phyloP scores from a whole-genome alignment of 2,888 invertebrate genomes.

The Pandemis corylana region DNA sequence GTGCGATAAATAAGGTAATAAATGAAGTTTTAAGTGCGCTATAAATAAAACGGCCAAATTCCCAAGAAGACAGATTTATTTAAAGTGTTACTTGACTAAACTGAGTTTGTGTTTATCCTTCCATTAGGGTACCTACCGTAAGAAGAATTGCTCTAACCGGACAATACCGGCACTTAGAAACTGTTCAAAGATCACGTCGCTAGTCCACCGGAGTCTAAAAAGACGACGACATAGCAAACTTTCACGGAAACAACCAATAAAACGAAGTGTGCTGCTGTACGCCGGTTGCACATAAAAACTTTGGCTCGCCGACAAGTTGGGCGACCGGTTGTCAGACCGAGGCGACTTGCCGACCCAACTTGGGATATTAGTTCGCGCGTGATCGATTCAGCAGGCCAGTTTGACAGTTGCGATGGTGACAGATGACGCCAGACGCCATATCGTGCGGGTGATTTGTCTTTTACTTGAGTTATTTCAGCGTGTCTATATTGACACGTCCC shows the following conservation, averaged over 20 bases:
- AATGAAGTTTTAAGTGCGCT: background rate
- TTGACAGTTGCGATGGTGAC: conserved; percentile 82
- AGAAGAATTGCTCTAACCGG: conserved; percentile 45
- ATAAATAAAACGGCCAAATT: background rate
- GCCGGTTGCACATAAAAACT: conserved; percentile 71
- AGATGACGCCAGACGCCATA: conserved; percentile 79
- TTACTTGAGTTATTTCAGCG: conserved; percentile 53
- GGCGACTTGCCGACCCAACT: conserved; percentile 69
- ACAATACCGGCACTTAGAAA: conserved; percentile 45
- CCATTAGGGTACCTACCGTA: conserved; percentile 1
- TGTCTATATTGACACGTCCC: conserved; percentile 38
- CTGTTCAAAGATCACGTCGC: conserved; percentile 66
- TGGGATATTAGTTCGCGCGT: conserved; percentile 82
- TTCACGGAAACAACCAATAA: conserved; percentile 78
- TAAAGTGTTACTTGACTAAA: background rate
- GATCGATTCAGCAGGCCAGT: conserved; percentile 80
- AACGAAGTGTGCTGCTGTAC: conserved; percentile 67
- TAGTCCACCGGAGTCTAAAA: conserved; percentile 60
- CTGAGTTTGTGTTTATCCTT: conserved; percentile 3
- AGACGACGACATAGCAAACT: conserved; percentile 68
- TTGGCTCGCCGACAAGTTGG: conserved; percentile 54
- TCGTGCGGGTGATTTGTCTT: conserved; percentile 79
- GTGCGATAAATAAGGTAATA: background rate
- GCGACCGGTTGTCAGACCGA: conserved; percentile 57
- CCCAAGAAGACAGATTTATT: background rate